A percentile compares a stretch with the other conserved stretches of the same genome.
phyloP scores from a whole-genome alignment of 2,888 invertebrate genomes.

The Miltochrista miniata region DNA sequence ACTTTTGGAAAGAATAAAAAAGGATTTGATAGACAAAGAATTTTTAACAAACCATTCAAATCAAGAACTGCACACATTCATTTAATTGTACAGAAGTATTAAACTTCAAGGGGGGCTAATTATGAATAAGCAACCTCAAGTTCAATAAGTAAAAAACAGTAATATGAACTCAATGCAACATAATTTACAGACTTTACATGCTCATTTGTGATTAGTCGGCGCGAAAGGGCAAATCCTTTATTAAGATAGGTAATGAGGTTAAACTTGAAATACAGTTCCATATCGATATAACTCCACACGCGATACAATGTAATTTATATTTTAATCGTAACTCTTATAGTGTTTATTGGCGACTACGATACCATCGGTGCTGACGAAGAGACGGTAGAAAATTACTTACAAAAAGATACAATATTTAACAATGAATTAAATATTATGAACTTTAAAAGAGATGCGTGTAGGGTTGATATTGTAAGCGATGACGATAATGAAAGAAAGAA shows the following conservation, averaged over 20 bases:
- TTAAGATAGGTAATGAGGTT: conserved; percentile 84
- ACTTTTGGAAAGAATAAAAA: conserved; percentile 27
- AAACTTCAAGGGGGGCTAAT: conserved; percentile 81
- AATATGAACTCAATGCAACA: conserved; percentile 79
- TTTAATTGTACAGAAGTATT: conserved; percentile 79
- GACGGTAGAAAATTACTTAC: conserved; percentile 78
- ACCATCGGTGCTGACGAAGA: conserved; percentile 73
- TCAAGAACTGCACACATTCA: conserved; percentile 63
- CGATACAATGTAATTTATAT: conserved; percentile 56
- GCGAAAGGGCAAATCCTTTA: conserved; percentile 84
- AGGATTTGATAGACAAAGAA: conserved; percentile 47
- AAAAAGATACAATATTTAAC: conserved; percentile 75
- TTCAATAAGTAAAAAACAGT: conserved; percentile 70
- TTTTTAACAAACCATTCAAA: conserved; percentile 54
- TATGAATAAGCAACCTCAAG: conserved; percentile 77
- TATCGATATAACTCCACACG: conserved; percentile 51
- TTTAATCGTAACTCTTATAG: conserved; percentile 60
- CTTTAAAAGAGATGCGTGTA: conserved; percentile 61
- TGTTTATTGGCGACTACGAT: conserved; percentile 53
- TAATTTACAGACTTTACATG: conserved; percentile 83
- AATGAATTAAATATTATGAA: conserved; percentile 62
- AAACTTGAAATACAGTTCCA: conserved; percentile 59
- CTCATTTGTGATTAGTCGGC: conserved; percentile 83
- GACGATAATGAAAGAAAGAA: conserved; percentile 80
- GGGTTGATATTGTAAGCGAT: conserved; percentile 70